Base-by-base conservation (phyloP, 2,888 invertebrate genomes). In the Parnassius orleans region DNA sequence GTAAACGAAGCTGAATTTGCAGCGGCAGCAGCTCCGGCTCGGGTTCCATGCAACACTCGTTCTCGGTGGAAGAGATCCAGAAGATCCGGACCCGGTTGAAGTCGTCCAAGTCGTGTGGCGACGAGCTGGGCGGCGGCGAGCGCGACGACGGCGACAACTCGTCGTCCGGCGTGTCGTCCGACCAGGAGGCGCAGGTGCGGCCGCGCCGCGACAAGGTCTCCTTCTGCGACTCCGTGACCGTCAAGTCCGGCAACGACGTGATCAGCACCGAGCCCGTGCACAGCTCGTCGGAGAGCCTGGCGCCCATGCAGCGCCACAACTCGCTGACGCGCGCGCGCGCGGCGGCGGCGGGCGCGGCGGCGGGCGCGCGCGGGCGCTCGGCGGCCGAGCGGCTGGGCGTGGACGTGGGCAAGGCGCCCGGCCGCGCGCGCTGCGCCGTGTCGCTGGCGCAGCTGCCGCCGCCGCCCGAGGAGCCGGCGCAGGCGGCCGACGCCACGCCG, bases 51-150 rank as follows among this genome's bases (percentile, higher is more conserved):
- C 95, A 96, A 64, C 97, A 96, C 80, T 96, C 96, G 67, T 95
- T 97, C 86, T 96, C 96, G 59, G 97, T 96, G 64, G 97, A 97
- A 82, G 97, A 97, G 86, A 97, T 97, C 61, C 96, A 97, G 81
- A 96, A 96, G 83, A 96, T 96, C 68, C 93, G 96, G 69, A 96
- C 95, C 42, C 95, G 96, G 74, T 92, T 98, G 64, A 97, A 96
- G 81, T 95, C 96, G 62, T 97, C 97, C 9, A 96, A 96, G 81
- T 97, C 97, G 11, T 97, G 96, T 83, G 97, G 97, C 47, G 96
- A 96, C 86, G 96, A 96, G 78, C 94, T 97, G n/a, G 83, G 70
- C 54, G 91, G 89, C n/a, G 83, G 69, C 54, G 91, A 89, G 65
- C 84, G 92, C 9, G 96, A 96, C 87, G 97, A 97, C 84, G 96